Conservation (phyloP, 1,140 invertebrate species). For the Saccostrea cuccullata region DNA sequence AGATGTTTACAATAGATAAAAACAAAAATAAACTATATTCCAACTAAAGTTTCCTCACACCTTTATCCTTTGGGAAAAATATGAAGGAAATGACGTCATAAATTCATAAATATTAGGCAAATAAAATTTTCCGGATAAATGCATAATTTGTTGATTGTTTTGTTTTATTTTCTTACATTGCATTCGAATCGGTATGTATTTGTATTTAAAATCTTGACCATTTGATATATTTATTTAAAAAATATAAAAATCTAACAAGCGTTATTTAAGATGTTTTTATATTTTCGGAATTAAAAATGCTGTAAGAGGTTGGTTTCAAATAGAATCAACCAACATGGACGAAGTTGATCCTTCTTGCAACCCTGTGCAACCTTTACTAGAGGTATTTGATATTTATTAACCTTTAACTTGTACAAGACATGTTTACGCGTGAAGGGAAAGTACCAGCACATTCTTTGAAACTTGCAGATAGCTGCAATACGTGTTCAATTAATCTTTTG, state of each 20-base stretch:
- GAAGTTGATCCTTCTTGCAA: conserved; percentile 72
- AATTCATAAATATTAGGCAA: no score
- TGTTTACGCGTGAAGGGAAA: no score
- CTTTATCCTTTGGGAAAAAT: neutral
- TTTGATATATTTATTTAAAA: no score
- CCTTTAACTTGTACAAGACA: neutral
- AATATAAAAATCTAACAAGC: no score
- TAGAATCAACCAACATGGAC: neutral
- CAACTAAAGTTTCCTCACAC: neutral
- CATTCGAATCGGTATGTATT: neutral
- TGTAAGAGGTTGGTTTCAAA: neutral
- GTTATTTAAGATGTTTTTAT: no score
- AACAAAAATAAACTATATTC: neutral
- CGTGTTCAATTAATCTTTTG: no score
- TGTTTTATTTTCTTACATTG: neutral
- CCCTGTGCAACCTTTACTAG: conserved; percentile 69
- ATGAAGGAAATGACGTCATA: conserved; percentile 6
- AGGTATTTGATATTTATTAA: neutral
- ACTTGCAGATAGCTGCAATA: no score
- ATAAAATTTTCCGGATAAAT: no score
- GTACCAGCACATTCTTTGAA: no score
- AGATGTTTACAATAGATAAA: neutral
- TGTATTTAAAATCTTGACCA: no score
- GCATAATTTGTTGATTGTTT: neutral
- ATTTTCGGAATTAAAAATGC: neutral